A percentile compares a stretch with the other conserved stretches of the same genome.
These are phyloP conservation scores for Leuciscus idus DNA, from an alignment of 2,113 vertebrate species.

Conservation along the genomic window DNA sequence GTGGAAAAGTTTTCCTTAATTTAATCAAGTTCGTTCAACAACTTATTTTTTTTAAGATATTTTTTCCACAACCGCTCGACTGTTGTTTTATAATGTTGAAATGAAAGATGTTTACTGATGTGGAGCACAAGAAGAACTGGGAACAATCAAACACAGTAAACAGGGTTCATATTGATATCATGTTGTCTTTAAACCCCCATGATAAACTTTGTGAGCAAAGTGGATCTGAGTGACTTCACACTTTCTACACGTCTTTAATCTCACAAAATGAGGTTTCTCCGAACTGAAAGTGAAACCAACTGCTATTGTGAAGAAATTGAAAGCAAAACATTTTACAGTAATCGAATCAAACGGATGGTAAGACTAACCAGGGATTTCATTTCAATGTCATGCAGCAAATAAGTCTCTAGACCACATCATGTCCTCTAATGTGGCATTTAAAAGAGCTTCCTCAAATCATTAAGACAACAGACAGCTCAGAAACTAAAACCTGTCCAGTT, in stretches of 20 bases:
- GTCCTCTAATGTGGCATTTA: not conserved
- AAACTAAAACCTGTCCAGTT: not conserved
- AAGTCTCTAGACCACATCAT: not conserved
- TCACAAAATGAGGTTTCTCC: not conserved
- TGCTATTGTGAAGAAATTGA: not conserved
- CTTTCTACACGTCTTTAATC: not conserved
- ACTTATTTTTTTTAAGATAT: too few species aligned
- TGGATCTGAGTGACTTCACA: not conserved
- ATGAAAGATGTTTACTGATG: not conserved
- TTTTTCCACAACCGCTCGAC: too few species aligned
- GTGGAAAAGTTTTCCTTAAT: too few species aligned
- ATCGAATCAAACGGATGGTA: not conserved
- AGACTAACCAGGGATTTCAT: not conserved
- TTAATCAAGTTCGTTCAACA: too few species aligned
- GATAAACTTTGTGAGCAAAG: not conserved
- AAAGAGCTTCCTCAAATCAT: not conserved
- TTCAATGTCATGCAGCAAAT: not conserved
- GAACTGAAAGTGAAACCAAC: not conserved
- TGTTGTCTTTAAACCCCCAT: not conserved
- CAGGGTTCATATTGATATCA: not conserved
- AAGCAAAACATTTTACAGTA: not conserved
- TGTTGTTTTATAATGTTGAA: not conserved
- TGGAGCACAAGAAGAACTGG: not conserved
- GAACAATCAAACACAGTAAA: not conserved
- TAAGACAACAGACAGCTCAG: not conserved